Base-by-base conservation (phyloP, 2,797 vertebrate species). In the Macrochelys suwanniensis region DNA sequence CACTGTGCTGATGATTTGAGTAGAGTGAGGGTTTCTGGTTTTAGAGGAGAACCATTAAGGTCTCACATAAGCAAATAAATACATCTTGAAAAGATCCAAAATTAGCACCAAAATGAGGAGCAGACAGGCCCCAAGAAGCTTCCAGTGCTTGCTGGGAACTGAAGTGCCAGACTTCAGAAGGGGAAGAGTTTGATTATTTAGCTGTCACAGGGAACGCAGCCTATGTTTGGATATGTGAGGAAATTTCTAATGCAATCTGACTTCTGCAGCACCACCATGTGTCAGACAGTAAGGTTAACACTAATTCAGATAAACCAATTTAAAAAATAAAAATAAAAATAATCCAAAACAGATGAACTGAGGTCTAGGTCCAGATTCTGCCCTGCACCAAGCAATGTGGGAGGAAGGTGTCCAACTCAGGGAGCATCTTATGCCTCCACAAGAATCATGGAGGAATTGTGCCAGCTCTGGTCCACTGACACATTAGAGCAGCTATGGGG, bases 1-100 rank as follows among this genome's bases (percentile, higher is more conserved):
- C 12, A n/a, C 28, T 7, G 56, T 5, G 23, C 53, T 54, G 53
- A 31, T 25, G 45, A 33, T 25, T 17, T 13, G 28, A 65, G 33
- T 8, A 25, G 42, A 9, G 11, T 23, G 25, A 13, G 3, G 3
- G 16, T 25, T 57, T 21, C 59, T 12, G 13, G 19, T 23, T 82
- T 37, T 1, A 28, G 33, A 28, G 7, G 42, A 76, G 65, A 86
- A 31, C 1, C 6, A 0, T 77, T 37, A 42, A 26, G 45, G 42
- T 16, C 49, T 68, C 5, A 6, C 3, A 45, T 1, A 4, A 0
- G 6, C 6, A 17, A 37, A 59, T 8, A 74, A 74, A 71, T 42
- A 61, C 31, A 13, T 25, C 25, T 25, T 47, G 74, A 8, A 49
- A 47, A 76, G 26, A 16, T 47, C 25, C 26, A 16, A 31, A 16